Evolutionary conservation across 2,888 invertebrate genomes (phyloP).

Genomic region (Marronus borbonicus): DNA sequence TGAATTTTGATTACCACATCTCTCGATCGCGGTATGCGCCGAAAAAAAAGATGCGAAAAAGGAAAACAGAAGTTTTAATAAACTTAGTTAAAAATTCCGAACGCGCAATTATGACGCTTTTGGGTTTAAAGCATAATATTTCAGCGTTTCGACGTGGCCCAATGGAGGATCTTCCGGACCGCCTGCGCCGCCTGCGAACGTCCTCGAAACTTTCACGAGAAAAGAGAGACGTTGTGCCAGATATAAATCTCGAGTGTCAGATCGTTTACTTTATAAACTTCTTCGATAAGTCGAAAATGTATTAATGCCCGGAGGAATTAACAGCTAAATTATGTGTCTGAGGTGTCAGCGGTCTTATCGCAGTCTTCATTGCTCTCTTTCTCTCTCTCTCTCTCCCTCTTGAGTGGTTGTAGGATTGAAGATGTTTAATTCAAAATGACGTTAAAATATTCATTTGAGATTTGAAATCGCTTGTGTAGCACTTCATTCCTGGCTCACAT

Average conservation of each 20-base stretch:
- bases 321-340: conserved; percentile 7
- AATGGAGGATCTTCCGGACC: background rate
- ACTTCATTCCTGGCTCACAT: too few species aligned
- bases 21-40: background rate
- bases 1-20: conserved; percentile 27
- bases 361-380: background rate
- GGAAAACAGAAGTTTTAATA: conserved; percentile 40
- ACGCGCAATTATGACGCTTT: conserved; percentile 33
- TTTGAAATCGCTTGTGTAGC: too few species aligned
- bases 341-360: background rate
- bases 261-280: background rate
- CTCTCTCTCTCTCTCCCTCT: too few species aligned
- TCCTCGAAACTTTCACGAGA: background rate
- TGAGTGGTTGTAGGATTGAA: too few species aligned
- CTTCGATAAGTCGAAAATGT: conserved; percentile 1
- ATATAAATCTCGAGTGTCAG: conserved; percentile 14
- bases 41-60: background rate
- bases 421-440: too few species aligned
- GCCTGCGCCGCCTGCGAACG: background rate
- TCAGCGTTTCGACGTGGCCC: background rate
- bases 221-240: background rate
- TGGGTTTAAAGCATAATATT: conserved; percentile 28
- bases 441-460: too few species aligned
- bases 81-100: conserved; percentile 38
- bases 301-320: conserved; percentile 2